phyloP scores from a whole-genome alignment of 2,113 vertebrate species.

The Sinocyclocheilus anophthalmus region DNA sequence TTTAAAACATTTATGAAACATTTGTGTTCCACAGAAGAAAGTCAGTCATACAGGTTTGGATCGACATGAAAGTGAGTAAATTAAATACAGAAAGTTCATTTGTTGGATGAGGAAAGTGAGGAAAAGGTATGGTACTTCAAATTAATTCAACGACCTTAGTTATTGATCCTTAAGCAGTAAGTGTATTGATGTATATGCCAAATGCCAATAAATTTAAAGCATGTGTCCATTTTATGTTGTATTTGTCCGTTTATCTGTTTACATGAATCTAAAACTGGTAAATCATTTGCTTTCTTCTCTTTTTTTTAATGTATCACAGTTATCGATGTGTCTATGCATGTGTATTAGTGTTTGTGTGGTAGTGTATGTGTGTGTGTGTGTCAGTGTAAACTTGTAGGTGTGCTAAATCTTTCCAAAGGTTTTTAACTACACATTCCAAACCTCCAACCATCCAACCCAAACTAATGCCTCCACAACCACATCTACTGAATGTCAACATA shows the following conservation, averaged over 20 bases:
- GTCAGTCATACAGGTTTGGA: background rate
- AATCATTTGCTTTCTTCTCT: background rate
- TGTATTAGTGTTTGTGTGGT: conserved; percentile 24
- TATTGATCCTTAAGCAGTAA: background rate
- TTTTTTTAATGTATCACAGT: background rate
- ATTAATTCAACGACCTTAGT: background rate
- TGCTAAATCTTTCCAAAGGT: too few relatives aligned
- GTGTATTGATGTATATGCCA: background rate
- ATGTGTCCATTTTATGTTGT: conserved; percentile 27
- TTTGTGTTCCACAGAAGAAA: background rate
- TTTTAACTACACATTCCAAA: conserved; percentile 23
- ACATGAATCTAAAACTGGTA: background rate
- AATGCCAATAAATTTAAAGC: background rate
- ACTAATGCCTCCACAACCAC: conserved; percentile 23
- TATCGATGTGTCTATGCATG: background rate
- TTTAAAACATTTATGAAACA: background rate
- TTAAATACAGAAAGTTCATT: background rate
- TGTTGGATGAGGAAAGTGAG: background rate
- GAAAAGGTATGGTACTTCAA: background rate
- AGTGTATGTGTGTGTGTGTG: background rate
- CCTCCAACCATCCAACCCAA: conserved; percentile 5
- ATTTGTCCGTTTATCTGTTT: background rate
- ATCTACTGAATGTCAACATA: background rate
- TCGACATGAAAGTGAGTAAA: background rate
- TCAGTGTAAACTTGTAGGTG: conserved; percentile 9